phyloP scores from a whole-genome alignment of 2,113 vertebrate species.

The Psittacula cyanocephala region DNA sequence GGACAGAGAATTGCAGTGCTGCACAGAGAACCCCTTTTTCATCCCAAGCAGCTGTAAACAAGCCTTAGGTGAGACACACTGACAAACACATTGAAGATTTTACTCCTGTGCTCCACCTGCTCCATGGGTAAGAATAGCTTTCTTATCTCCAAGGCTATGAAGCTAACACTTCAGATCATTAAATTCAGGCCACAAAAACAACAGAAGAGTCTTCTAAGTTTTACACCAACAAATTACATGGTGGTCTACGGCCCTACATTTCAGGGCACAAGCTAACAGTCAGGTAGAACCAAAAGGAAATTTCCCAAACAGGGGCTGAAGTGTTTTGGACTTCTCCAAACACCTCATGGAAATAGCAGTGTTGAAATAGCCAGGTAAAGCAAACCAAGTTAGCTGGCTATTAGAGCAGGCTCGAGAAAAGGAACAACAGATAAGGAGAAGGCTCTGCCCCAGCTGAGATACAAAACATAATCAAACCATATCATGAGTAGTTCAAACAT shows the following conservation, averaged over 20 bases:
- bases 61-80: neutral
- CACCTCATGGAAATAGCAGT: neutral
- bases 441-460: neutral
- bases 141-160: conserved; percentile 22
- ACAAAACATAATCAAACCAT: neutral
- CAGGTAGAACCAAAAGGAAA: neutral
- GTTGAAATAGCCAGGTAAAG: neutral
- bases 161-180: conserved; percentile 10
- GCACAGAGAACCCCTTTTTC: neutral
- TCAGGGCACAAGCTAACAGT: neutral
- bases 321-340: neutral
- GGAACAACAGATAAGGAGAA: neutral
- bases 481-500: neutral
- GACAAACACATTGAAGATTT: neutral
- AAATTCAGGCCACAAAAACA: conserved; percentile 3
- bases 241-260: neutral
- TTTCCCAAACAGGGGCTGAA: neutral
- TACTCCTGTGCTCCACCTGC: conserved; percentile 19
- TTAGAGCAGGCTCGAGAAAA: neutral
- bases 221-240: neutral
- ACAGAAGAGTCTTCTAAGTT: neutral
- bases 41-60: neutral
- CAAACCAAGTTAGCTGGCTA: neutral
- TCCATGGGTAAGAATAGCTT: neutral
- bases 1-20: neutral